Conservation (phyloP, 92 coral and sea anemone species). For the Muricea muricata region DNA sequence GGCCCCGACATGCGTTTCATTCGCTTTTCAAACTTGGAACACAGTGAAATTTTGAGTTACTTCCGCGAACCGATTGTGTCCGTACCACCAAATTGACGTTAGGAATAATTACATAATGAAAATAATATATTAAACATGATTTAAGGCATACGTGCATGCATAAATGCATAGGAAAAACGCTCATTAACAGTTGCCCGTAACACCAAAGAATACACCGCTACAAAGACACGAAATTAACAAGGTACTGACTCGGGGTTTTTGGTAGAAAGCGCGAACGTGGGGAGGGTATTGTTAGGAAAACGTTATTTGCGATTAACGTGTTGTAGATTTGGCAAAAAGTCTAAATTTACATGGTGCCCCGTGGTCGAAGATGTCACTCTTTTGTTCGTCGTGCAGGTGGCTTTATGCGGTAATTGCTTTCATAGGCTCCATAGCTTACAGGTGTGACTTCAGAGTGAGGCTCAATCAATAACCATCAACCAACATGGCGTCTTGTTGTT, state of each 20-base stretch:
- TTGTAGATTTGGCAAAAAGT: background rate
- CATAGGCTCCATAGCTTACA: conserved; percentile 17
- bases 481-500: conserved; percentile 54
- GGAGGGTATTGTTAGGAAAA: background rate
- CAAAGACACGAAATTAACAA: background rate
- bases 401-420: conserved; percentile 38
- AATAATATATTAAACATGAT: conserved; percentile 22
- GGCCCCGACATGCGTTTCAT: background rate
- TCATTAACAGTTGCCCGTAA: conserved; percentile 11
- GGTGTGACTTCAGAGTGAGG: conserved; percentile 47
- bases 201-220: conserved; percentile 9
- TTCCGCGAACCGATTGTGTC: background rate
- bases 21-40: background rate
- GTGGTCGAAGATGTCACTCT: conserved; percentile 21
- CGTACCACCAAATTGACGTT: background rate
- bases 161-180: conserved; percentile 13
- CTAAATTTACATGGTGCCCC: conserved; percentile 35
- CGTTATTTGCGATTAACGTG: background rate
- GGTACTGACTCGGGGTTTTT: background rate
- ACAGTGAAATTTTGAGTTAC: background rate
- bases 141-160: conserved; percentile 15
- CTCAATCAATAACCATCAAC: conserved; percentile 46
- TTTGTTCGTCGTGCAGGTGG: conserved; percentile 37
- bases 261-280: background rate
- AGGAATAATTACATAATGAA: background rate